Conservation (phyloP, 2,888 invertebrate species). For the Parasteatoda lunata region DNA sequence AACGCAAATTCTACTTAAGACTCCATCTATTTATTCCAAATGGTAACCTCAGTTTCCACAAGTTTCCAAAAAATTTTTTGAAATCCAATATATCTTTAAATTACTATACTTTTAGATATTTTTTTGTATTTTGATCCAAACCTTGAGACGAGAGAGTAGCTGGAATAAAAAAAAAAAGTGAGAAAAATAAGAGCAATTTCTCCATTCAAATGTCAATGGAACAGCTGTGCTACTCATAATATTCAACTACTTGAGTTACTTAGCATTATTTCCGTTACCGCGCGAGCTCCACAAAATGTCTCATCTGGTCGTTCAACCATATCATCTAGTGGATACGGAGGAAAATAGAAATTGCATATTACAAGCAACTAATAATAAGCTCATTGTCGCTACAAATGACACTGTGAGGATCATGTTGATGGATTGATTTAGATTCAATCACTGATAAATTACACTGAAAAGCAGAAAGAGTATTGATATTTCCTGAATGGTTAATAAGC, state of each 20-base stretch:
- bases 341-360: neutral
- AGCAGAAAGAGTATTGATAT: too few relatives aligned
- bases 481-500: too few relatives aligned
- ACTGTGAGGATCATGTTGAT: neutral
- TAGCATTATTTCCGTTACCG: neutral
- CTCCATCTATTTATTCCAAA: too few relatives aligned
- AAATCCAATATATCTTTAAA: too few relatives aligned
- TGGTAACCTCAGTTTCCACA: too few relatives aligned
- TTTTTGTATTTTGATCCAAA: too few relatives aligned
- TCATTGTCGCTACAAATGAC: neutral
- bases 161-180: too few relatives aligned
- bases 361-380: conserved; percentile 4
- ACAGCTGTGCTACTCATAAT: conserved; percentile 2
- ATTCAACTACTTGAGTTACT: conserved; percentile 1
- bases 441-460: too few relatives aligned
- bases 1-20: too few relatives aligned
- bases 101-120: too few relatives aligned
- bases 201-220: neutral
- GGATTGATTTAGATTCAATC: neutral
- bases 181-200: neutral
- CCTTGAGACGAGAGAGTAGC: too few relatives aligned
- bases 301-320: conserved; percentile 46
- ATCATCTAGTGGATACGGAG: conserved; percentile 7
- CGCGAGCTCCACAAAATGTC: neutral
- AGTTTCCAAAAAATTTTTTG: too few relatives aligned